Evolutionary conservation across 2,888 invertebrate species (phyloP).

Genomic region (Polymixis lichenea): DNA sequence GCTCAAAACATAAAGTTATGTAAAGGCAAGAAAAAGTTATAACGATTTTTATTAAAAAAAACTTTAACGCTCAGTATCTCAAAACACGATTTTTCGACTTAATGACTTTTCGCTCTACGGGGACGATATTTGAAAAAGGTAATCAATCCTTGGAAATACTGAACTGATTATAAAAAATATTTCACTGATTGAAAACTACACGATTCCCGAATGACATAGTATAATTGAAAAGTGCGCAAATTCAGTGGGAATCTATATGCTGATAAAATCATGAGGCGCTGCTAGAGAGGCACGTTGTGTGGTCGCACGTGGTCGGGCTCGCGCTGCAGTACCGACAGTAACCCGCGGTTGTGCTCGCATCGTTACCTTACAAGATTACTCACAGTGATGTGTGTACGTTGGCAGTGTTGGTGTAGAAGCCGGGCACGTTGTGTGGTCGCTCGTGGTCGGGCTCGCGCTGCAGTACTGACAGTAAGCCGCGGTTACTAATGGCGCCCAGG

Average conservation of each 20-base stretch:
- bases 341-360: neutral
- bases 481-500: slow-evolving; percentile 86
- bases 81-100: no score
- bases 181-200: neutral
- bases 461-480: slow-evolving; percentile 79
- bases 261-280: neutral
- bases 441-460: slow-evolving; percentile 84
- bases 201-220: neutral
- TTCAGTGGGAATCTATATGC: neutral
- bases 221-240: neutral
- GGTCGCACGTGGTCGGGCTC: no score
- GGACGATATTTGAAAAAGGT: neutral
- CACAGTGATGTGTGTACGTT: slow-evolving; percentile 79
- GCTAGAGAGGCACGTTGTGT: neutral
- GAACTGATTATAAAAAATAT: neutral
- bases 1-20: no score
- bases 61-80: no score
- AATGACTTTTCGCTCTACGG: no score
- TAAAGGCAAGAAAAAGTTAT: no score
- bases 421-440: slow-evolving; percentile 87
- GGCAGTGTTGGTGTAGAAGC: slow-evolving; percentile 82
- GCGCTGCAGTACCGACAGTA: no score
- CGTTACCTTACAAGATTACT: slow-evolving; percentile 58
- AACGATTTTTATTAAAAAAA: no score
- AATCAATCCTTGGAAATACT: neutral